phyloP scores from a whole-genome alignment of 1,140 invertebrate species.

The Cydia pomonella region DNA sequence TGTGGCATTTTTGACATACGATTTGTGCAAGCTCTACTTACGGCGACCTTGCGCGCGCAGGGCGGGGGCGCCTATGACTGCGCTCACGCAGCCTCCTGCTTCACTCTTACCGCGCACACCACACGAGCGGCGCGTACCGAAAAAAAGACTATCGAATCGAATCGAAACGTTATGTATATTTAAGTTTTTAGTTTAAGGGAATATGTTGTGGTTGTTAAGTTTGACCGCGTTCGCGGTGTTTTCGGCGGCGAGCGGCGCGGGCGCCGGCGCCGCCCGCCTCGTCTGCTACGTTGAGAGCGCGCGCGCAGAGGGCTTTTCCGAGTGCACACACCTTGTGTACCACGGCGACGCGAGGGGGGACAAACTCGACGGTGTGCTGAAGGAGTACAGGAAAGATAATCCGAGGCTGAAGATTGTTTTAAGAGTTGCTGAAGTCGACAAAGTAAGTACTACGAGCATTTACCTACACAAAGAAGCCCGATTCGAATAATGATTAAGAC shows the following conservation, averaged over 20 bases:
- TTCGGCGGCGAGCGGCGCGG: conserved; percentile 51
- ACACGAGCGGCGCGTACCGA: conserved; percentile 62
- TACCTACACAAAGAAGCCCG: neutral
- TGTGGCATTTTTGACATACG: conserved; percentile 29
- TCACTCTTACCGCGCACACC: conserved; percentile 52
- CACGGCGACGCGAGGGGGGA: conserved; percentile 71
- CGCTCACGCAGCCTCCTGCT: conserved; percentile 48
- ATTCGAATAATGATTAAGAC: too few relatives aligned
- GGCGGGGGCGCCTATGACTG: conserved; percentile 72
- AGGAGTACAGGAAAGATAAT: conserved; percentile 74
- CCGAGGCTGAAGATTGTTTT: conserved; percentile 74
- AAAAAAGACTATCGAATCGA: conserved; percentile 37
- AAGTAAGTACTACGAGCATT: conserved; percentile 58
- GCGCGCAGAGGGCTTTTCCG: conserved; percentile 55
- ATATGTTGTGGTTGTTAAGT: conserved; percentile 64
- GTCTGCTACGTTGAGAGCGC: conserved; percentile 74
- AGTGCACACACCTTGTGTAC: conserved; percentile 79
- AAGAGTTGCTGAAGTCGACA: conserved; percentile 68
- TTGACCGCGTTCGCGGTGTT: conserved; percentile 57
- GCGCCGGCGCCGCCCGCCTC: conserved; percentile 74
- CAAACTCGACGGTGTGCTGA: conserved; percentile 67
- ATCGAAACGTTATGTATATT: conserved; percentile 50
- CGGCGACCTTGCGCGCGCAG: conserved; percentile 49
- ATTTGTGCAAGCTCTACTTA: conserved; percentile 66
- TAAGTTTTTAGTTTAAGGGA: neutral